phyloP scores from a whole-genome alignment of 2,797 vertebrate genomes.

The Coccyzus lansbergi region DNA sequence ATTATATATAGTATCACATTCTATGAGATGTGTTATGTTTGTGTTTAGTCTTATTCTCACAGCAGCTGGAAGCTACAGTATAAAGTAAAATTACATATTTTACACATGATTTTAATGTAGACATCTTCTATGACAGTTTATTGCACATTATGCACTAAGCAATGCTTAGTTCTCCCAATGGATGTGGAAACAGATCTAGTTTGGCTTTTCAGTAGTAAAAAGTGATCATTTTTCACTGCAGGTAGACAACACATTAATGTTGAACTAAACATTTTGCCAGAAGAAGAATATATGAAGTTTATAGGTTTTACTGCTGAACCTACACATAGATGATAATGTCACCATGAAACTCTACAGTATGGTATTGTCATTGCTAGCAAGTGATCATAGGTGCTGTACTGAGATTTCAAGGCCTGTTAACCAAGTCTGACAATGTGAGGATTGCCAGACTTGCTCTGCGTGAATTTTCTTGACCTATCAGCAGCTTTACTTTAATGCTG shows the following conservation, averaged over 20 bases:
- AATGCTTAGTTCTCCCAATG: neutral
- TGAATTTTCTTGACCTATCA: neutral
- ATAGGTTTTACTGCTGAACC: neutral
- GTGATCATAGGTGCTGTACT: neutral
- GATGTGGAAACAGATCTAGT: neutral
- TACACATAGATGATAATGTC: neutral
- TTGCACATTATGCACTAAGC: neutral
- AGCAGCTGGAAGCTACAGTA: neutral
- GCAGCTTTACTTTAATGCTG: neutral
- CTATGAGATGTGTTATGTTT: neutral
- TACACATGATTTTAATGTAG: neutral
- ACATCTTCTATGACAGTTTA: neutral
- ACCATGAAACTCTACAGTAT: neutral
- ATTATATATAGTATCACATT: accelerated
- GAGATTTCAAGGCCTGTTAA: neutral
- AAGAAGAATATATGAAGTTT: neutral
- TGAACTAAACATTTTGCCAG: neutral
- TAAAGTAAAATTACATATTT: neutral
- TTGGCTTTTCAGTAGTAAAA: neutral
- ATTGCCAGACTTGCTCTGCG: neutral
- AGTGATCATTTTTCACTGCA: neutral
- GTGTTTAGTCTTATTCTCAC: neutral
- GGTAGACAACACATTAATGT: neutral
- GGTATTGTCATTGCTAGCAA: neutral
- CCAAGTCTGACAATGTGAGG: neutral